Base-by-base conservation (phyloP, 2,888 invertebrate genomes). In the Ophioninae sp. region DNA sequence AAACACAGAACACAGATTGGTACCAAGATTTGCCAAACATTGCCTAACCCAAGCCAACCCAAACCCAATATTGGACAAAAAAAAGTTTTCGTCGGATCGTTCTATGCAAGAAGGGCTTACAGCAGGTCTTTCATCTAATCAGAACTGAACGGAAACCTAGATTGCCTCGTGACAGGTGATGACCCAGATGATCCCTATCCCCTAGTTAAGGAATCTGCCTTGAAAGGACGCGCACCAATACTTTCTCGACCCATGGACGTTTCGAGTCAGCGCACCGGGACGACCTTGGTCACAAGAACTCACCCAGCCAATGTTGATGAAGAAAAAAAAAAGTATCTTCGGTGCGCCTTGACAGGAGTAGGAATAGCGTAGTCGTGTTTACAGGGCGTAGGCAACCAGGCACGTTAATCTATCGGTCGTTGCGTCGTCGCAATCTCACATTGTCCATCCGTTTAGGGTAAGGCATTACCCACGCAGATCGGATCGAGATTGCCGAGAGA, bases 401-500 rank as follows among this genome's bases (percentile, higher is more conserved):
- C 72, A 37, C 61, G 78, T 37, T 84, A 84, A 84, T 84, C 81
- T 79, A 22, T 72, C 37, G 64, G 74, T 30, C 30, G 78, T 81
- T 83, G 80, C 78, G 30, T 75, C 79, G 71, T 61, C 67, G 78
- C 69, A 75, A 56, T 78, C 71, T 83, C 77, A 79, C 78, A 85
- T 79, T 81, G 87, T 87, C 86, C 85, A 88, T 87, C 87, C 87
- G 89, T 89, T 89, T 89, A 88, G 56, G 89, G 89, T 88, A 88
- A 89, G 88, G 87, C 88, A 83, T 87, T 86, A 88, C 91, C 90
- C 90, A 91, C 91, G 89, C 90, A 44, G 85, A 30, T 64, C 59
- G 86, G 85, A 88, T 87, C 87, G 84, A 84, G 84, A 87, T 85
- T 85, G 86, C 85, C 81, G 85, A 86, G 83, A 87, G 83, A 82